Evolutionary conservation across 2,888 invertebrate genomes (phyloP).

Genomic region (Liopterus haemorrhoidalis): DNA sequence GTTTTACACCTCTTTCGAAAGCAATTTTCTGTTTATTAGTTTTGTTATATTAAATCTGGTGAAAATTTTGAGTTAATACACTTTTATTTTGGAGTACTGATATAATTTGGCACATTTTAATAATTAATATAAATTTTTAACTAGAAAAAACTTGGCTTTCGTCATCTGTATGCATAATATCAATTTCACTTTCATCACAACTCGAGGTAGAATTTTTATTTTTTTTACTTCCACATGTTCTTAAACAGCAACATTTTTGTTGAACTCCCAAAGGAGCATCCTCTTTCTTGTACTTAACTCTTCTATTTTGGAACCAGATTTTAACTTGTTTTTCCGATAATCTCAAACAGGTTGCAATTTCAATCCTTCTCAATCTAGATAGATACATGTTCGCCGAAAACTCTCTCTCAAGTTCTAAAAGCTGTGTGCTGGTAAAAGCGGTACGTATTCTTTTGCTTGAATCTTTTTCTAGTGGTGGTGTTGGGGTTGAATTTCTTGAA

Average conservation of each 20-base stretch:
- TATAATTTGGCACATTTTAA: too few relatives aligned
- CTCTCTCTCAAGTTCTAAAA: slow-evolving; percentile 81
- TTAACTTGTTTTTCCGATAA: slow-evolving; percentile 93
- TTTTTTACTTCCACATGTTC: slow-evolving; percentile 44
- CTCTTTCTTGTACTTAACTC: slow-evolving; percentile 91
- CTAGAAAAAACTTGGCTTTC: too few relatives aligned
- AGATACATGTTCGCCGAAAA: slow-evolving; percentile 87
- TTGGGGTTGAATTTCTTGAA: slow-evolving; percentile 52
- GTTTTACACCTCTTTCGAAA: too few relatives aligned
- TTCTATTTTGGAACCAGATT: slow-evolving; percentile 91
- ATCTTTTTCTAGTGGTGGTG: slow-evolving; percentile 50
- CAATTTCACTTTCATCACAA: slow-evolving; percentile 43
- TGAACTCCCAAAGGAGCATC: slow-evolving; percentile 51
- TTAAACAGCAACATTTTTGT: slow-evolving; percentile 49
- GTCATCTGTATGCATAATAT: slow-evolving; percentile 42
- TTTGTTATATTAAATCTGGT: too few relatives aligned
- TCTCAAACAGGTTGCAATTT: slow-evolving; percentile 83
- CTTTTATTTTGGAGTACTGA: too few relatives aligned
- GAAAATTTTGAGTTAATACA: too few relatives aligned
- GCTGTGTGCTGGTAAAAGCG: slow-evolving; percentile 86
- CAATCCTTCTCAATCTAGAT: slow-evolving; percentile 80
- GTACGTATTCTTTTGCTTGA: slow-evolving; percentile 86
- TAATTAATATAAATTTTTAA: too few relatives aligned
- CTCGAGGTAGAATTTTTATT: slow-evolving; percentile 32
- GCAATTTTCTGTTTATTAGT: too few relatives aligned